Base-by-base conservation (phyloP, 2,113 vertebrate species). In the Apistogramma diplotaenia region DNA sequence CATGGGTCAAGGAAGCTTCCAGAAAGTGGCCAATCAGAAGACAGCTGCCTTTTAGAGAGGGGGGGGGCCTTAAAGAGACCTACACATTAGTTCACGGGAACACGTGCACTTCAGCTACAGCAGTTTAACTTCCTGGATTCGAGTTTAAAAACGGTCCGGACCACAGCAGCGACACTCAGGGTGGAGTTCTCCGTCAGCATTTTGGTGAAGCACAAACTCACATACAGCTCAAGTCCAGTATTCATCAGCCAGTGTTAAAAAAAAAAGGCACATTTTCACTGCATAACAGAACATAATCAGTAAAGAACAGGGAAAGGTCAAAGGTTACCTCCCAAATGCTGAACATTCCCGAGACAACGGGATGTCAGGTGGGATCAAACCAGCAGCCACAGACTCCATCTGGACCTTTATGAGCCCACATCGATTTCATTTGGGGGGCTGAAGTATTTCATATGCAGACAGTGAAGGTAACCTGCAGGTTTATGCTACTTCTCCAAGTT, bases 231-330 rank as follows among this genome's bases (percentile, higher is more conserved):
- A 74, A 65, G 31, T 79, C 58, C 78, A 86, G 85, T 75, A 57
- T 73, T 65, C 82, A 27, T 62, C 12, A 33, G 73, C 75, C 84
- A 54, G 75, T 67, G 86, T 74, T 25, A 62, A 31, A 31, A 31
- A 23, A 62, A 80, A 58, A 91, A 92, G 89, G 91, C 91, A 93
- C 91, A 31, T 87, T 56, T 13, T 84, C 35, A 73, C 58, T 10
- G 58, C 21, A 58, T 46, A 7, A 49, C 37, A 35, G 23, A 33
- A 57, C 18, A 23, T 33, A 67, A 27, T 16, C 12, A 59, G 25
- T 4, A n/a, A 5, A 15, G 11, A 67, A 54, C 29, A 56, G 53
- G 40, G 75, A 58, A 29, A 71, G 25, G 62, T 49, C 16, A 46
- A 46, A 62, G n/a, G 72, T 46, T 49, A 37, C 18, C 51, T 9